Evolutionary conservation across 2,113 vertebrate genomes (phyloP), one percentile per base, ranked within the genome.

Genomic region (Dipodomys spectabilis): DNA sequence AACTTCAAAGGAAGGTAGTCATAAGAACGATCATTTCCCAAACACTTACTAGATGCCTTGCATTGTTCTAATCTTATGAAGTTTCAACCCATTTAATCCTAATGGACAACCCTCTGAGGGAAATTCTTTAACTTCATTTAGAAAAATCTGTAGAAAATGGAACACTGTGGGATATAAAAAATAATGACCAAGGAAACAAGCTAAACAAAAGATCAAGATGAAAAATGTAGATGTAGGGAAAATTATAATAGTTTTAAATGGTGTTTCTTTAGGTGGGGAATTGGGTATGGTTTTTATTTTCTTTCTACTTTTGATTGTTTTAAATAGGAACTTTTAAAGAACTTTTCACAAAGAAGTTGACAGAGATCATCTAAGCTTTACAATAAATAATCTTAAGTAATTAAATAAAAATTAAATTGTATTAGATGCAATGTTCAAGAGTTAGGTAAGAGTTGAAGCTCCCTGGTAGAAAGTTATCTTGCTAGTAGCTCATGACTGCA

Each of bases 271-370:
- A 71, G 65, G 11, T 65, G 23, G 30, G 82, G 39, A 15, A 78
- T 71, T 49, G 77, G 16, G 27, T 22, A 9, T 91, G 25, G 5
- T 35, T 73, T 91, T 92, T 77, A 44, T 71, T 92, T 89, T 93
- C 90, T 81, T 86, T 92, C 27, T 9, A 39, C 62, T 96, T 45
- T 69, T 1, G 88, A 3, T 73, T 57, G 44, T 92, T 95, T 93
- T 44, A 44, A 85, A 60, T 32, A 88, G 53, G 57, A 30, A 74
- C 45, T 7, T 67, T 86, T 64, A 93, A 84, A 73, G 92, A 85
- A n/a, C 6, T 4, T 96, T 77, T 71, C 92, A 84, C 32, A 65
- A 84, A 82, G 39, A 82, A 1, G 45, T 35, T 89, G 72, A 49
- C 62, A 88, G 60, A 90, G 69, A 65, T 27, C 27, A 67, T 27